Evolutionary conservation across 1,140 invertebrate genomes (phyloP).

Genomic region (Radopholus similis): DNA sequence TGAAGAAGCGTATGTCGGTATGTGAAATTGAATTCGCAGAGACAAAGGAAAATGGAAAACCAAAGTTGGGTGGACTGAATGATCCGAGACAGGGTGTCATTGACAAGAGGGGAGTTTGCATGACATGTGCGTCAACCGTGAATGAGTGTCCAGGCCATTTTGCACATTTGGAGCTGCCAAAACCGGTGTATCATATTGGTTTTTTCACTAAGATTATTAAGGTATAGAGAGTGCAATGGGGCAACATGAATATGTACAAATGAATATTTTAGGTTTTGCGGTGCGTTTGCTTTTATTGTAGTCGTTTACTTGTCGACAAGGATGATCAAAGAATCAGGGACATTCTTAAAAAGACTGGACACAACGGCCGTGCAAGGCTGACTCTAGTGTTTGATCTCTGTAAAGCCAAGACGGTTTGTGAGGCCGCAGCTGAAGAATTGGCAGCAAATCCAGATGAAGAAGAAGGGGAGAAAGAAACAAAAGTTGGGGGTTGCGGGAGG

Average conservation of each 20-base stretch:
- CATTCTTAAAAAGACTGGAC: constrained; percentile 89
- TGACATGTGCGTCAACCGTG: constrained; percentile 96
- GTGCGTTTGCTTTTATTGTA: constrained; percentile 60
- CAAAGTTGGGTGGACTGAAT: constrained; percentile 95
- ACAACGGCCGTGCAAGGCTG: constrained; percentile 87
- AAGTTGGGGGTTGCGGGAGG: constrained; percentile 91
- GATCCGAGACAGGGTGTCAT: constrained; percentile 97
- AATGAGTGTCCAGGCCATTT: constrained; percentile 98
- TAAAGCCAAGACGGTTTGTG: constrained; percentile 95
- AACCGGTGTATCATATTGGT: constrained; percentile 96
- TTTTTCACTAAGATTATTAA: constrained; percentile 97
- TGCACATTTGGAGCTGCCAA: constrained; percentile 96
- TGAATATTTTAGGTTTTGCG: constrained; percentile 53
- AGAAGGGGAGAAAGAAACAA: constrained; percentile 52
- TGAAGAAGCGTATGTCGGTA: constrained; percentile 89
- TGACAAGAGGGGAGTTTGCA: constrained; percentile 79
- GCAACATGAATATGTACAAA: no score
- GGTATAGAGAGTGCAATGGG: no score
- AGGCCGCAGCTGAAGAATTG: constrained; percentile 83
- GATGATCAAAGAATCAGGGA: constrained; percentile 95
- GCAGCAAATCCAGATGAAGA: constrained; percentile 32
- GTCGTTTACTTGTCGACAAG: constrained; percentile 62
- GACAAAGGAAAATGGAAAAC: constrained; percentile 94
- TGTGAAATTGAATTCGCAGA: constrained; percentile 94
- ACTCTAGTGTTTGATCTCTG: constrained; percentile 95